Evolutionary conservation across 2,888 invertebrate species (phyloP), one percentile per base, ranked within the genome.

Genomic region (Choristoneura rosaceana): DNA sequence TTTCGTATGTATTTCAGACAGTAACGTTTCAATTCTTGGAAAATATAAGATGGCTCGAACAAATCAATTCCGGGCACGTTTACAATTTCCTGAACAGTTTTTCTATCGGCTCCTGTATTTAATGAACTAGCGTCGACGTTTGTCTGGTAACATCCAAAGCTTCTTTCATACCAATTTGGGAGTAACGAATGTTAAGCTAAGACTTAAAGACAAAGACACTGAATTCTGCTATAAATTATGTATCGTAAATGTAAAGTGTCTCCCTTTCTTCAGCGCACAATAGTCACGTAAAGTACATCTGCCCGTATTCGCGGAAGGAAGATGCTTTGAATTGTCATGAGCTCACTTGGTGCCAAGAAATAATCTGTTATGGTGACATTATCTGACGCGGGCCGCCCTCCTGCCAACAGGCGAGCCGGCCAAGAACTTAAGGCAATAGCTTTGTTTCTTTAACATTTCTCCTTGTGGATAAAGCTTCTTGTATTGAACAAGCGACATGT

Each of bases 301-400:
- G 73, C 69, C 67, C 25, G 63, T 64, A 74, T 71, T 73, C 86
- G 81, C 84, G 82, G 84, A 84, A 86, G 82, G 84, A 84, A 86
- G 86, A 90, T 84, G 82, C 86, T 84, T 88, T 85, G 84, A 85
- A 84, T 85, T 83, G 82, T 84, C 81, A 82, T 79, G 81, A 79
- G 81, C 81, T 79, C 83, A 81, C 78, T 83, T 78, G 82, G 86
- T 92, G 93, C 93, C 92, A 93, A 93, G 91, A 91, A 88, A 91
- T 93, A 92, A 93, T 93, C 93, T 92, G 91, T 91, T 92, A 92
- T 91, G 91, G 91, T 89, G 91, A 91, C 91, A 90, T 91, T 92
- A 91, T 91, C 90, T 87, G 83, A 84, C 88, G 76, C 80, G 74
- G 74, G 74, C 74, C 74, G 80, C 76, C 85, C 84, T 83, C 84